Conservation (phyloP, 2,113 vertebrate species). For the Gorsachius goisagi region DNA sequence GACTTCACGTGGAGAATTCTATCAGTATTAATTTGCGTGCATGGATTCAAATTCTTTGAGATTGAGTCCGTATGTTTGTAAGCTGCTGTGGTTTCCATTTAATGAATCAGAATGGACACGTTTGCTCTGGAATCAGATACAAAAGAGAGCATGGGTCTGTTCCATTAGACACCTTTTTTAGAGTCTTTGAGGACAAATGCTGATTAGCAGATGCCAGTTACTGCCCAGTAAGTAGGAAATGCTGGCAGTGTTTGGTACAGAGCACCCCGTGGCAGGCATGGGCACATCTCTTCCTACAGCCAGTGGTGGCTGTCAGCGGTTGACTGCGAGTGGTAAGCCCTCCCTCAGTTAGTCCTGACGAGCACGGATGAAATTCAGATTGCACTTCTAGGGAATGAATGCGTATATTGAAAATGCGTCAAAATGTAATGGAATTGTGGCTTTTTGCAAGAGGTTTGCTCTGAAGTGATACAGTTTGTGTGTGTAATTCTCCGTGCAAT, state of each 20-base stretch:
- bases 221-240: neutral
- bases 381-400: neutral
- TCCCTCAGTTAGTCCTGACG: neutral
- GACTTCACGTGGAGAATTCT: neutral
- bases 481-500: neutral
- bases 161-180: neutral
- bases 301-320: neutral
- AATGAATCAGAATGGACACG: neutral
- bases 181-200: neutral
- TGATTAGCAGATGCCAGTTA: neutral
- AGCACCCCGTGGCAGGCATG: neutral
- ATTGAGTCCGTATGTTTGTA: neutral
- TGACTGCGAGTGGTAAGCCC: neutral
- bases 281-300: neutral
- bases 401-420: neutral
- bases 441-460: neutral
- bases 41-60: neutral
- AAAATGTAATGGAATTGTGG: neutral
- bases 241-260: neutral
- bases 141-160: neutral
- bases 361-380: neutral
- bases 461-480: neutral
- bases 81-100: neutral
- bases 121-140: neutral
- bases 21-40: accelerated